Evolutionary conservation across 2,113 vertebrate species (phyloP), one percentile per base, ranked within the genome.

Genomic region (Tichodroma muraria): DNA sequence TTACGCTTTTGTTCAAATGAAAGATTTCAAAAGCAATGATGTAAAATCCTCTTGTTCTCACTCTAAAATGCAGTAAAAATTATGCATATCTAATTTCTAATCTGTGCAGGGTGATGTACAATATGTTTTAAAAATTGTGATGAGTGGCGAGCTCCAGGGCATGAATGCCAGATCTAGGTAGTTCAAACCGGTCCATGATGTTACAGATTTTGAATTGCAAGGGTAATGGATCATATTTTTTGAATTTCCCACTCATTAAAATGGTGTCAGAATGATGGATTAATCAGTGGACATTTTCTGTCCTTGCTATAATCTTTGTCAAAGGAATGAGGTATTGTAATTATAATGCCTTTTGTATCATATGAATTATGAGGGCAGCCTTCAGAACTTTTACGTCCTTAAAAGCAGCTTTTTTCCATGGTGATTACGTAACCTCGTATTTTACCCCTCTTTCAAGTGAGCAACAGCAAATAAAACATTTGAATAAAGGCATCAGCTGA

Each of bases 221-320:
- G 88, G 88, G 96, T 97, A 97, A 98, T 97, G 80, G 96, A 97
- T 98, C 94, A 93, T 93, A 95, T 91, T 95, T 94, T 87, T 98
- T 96, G 95, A 96, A 97, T 98, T 97, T 98, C 73, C 88, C 91
- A 92, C 96, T 97, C 97, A 98, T 98, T 98, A 97, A 95, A 97
- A 94, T 77, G 79, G 57, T 97, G 97, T 97, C 96, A 97, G 83
- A 85, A 94, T 98, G 98, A 98, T 97, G 95, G 96, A 98, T 98
- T 98, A 97, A 98, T 98, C 97, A 97, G 78, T 95, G 97, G 95
- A 80, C 84, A 96, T 94, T 97, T 98, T 98, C 88, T 97, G 89
- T 97, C 97, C 96, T 97, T 97, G 89, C 91, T 93, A 85, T 95
- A 96, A 98, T 98, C 87, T 95, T 92, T 96, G 92, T 96, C 71